phyloP scores from a whole-genome alignment of 1,140 invertebrate genomes.

The Lucilia sericata region DNA sequence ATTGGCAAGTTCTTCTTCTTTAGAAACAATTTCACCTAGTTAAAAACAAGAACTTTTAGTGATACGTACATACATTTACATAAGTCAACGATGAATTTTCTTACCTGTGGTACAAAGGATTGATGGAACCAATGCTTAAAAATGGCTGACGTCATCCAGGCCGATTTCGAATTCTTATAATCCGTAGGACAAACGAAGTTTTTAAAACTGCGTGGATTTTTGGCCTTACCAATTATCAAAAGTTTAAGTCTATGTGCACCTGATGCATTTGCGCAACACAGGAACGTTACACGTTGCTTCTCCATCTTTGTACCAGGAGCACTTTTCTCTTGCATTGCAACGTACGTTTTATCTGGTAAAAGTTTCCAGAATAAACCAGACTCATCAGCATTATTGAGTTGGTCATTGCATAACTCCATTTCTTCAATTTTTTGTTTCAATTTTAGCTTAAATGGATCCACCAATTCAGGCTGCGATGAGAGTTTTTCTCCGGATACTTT shows the following conservation, averaged over 20 bases:
- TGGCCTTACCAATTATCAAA: slow-evolving; percentile 56
- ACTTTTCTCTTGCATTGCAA: slow-evolving; percentile 54
- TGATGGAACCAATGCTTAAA: slow-evolving; percentile 36
- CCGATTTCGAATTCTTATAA: slow-evolving; percentile 30
- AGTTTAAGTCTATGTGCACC: slow-evolving; percentile 30
- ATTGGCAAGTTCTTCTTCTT: slow-evolving; percentile 20
- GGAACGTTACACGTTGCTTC: slow-evolving; percentile 34
- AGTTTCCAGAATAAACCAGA: slow-evolving; percentile 64
- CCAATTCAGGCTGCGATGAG: slow-evolving; percentile 52
- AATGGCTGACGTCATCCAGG: slow-evolving; percentile 24
- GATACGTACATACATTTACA: neutral
- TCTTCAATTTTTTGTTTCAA: slow-evolving; percentile 54
- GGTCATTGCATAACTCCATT: slow-evolving; percentile 53
- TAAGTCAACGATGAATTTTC: neutral
- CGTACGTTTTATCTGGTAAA: slow-evolving; percentile 62
- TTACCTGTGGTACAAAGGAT: slow-evolving; percentile 30
- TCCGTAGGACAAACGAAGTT: slow-evolving; percentile 21
- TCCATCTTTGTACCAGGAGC: slow-evolving; percentile 53
- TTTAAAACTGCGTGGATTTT: slow-evolving; percentile 51
- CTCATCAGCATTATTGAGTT: slow-evolving; percentile 68
- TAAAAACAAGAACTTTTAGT: slow-evolving; percentile 13
- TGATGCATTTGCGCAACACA: slow-evolving; percentile 38
- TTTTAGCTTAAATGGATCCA: slow-evolving; percentile 49
- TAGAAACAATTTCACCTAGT: slow-evolving; percentile 17
- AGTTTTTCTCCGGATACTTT: slow-evolving; percentile 54